A percentile compares a stretch with the other conserved stretches of the same genome.
Conservation (phyloP, 2,797 vertebrate species). For the Pantherophis vulpinus region DNA sequence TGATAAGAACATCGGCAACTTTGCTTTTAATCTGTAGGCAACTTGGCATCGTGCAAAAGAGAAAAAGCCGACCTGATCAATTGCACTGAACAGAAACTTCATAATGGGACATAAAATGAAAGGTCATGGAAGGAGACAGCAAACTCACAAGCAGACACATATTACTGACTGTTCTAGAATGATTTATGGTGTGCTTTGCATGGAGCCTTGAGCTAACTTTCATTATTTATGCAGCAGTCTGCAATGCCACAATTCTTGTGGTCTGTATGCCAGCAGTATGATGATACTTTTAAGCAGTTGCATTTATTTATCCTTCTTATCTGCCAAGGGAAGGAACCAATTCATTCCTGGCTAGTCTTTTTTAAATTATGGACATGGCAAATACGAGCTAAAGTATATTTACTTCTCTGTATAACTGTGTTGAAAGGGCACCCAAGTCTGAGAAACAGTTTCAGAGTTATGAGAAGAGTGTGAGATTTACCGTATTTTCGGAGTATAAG, state of each 20-base stretch:
- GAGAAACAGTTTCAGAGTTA: neutral
- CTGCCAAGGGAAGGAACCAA: neutral
- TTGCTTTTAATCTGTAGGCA: neutral
- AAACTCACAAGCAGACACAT: neutral
- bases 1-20: neutral
- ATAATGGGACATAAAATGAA: neutral
- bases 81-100: neutral
- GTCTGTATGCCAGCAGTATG: neutral
- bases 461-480: no score
- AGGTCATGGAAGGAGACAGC: neutral
- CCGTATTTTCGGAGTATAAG: no score
- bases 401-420: neutral
- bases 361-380: neutral
- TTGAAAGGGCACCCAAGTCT: neutral
- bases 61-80: neutral
- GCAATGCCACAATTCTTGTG: neutral
- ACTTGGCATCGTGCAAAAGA: neutral
- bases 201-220: neutral
- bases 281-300: neutral
- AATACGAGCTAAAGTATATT: neutral
- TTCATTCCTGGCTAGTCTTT: slow-evolving; percentile 21
- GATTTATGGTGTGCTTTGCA: slow-evolving; percentile 15
- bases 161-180: neutral
- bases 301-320: neutral
- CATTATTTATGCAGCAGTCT: slow-evolving; percentile 13